phyloP scores from a whole-genome alignment of 1,140 invertebrate genomes.

The Drosophila athabasca region DNA sequence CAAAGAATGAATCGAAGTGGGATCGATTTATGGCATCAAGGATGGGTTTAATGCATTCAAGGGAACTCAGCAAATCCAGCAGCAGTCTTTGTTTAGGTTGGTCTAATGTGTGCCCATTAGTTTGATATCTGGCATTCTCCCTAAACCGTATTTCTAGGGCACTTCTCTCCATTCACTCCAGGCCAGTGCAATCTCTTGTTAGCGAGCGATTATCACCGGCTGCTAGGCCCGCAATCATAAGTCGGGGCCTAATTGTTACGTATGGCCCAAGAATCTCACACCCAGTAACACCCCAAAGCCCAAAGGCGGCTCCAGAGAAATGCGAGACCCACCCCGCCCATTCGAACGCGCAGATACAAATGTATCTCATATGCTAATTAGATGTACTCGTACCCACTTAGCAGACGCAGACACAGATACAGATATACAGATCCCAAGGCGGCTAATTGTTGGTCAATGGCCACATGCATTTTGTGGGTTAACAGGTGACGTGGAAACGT shows the following conservation, averaged over 20 bases:
- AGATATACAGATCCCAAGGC: conserved; percentile 7
- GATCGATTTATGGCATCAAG: too few species aligned
- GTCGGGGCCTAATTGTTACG: conserved; percentile 44
- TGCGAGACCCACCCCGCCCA: conserved; percentile 11
- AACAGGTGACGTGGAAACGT: conserved; percentile 69
- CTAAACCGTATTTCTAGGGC: conserved; percentile 11
- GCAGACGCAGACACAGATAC: conserved; percentile 37
- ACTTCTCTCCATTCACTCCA: conserved; percentile 3
- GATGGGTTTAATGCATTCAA: too few species aligned
- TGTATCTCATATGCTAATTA: conserved; percentile 67
- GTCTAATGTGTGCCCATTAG: too few species aligned
- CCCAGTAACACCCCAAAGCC: conserved; percentile 38
- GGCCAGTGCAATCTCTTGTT: conserved; percentile 20
- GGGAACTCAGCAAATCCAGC: too few species aligned
- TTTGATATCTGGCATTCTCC: too few species aligned
- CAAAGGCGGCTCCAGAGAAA: conserved; percentile 24
- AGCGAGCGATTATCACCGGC: conserved; percentile 49
- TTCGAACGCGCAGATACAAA: conserved; percentile 6
- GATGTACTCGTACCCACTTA: conserved; percentile 50
- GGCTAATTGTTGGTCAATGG: conserved; percentile 71
- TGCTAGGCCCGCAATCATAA: conserved; percentile 38
- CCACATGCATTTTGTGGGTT: conserved; percentile 66
- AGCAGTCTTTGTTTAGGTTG: too few species aligned
- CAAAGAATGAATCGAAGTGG: background rate
- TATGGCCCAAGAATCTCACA: conserved; percentile 37